Evolutionary conservation across 2,113 vertebrate genomes (phyloP).

Genomic region (Abramis brama): DNA sequence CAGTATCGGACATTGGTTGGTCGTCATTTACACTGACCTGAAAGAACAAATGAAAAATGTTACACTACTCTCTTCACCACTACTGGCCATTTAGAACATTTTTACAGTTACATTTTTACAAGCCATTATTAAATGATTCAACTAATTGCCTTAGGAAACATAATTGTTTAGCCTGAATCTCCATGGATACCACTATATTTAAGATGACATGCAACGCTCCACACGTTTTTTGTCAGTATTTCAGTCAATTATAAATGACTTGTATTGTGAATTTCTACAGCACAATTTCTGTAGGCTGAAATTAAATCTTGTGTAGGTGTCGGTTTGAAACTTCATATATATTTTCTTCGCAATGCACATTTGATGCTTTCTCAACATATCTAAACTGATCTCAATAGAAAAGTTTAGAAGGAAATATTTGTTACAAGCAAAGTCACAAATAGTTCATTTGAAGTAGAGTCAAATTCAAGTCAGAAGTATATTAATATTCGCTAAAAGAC

Average conservation of each 20-base stretch:
- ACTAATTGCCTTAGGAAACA: not conserved
- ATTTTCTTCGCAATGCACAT: not conserved
- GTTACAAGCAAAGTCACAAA: not conserved
- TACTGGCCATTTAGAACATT: not conserved
- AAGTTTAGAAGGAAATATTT: not conserved
- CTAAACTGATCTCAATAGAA: not conserved
- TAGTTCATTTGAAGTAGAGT: not conserved
- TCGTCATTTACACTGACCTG: conserved; percentile 8
- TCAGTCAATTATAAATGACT: not conserved
- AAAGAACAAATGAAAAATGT: conserved; percentile 10
- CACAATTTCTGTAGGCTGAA: not conserved
- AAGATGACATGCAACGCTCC: not conserved
- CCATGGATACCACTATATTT: not conserved
- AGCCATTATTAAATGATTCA: not conserved
- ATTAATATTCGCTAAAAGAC: not conserved
- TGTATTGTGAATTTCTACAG: not conserved
- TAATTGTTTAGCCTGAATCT: not conserved
- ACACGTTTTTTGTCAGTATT: not conserved
- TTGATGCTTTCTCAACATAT: not conserved
- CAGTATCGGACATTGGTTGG: not conserved
- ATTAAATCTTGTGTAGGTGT: not conserved
- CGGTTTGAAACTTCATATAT: not conserved
- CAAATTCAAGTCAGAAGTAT: not conserved
- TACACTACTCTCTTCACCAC: not conserved
- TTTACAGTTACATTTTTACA: not conserved